Base-by-base conservation (phyloP, 2,797 vertebrate species). In the Austrolebias charrua region DNA sequence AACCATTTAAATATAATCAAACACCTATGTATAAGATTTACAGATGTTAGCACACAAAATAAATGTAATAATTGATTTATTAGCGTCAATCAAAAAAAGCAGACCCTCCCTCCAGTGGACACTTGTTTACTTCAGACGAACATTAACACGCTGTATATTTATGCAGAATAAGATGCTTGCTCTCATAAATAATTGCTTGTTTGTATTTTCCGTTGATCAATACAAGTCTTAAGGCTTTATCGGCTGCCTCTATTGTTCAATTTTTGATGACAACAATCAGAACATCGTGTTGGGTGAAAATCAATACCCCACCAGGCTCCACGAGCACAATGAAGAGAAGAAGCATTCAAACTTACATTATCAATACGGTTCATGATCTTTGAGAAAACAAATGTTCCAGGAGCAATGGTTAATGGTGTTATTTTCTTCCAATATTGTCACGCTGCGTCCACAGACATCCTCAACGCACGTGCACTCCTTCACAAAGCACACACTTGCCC, bases 321-420 rank as follows among this genome's bases (percentile, higher is more conserved):
- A 38, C 19, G 28, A 42, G 31, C 40, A 57, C 65, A 42, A 79
- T 75, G 78, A 83, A 66, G 78, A 80, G 71, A 83, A 90, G 87
- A 85, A 72, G 84, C 83, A 79, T 86, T 86, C 78, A 83, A 86
- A 75, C 88, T 85, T 78, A 66, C 57, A 79, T 87, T 79, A 81
- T 92, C 91, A 86, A 92, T 91, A 89, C 28, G 52, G 86, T 87
- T 91, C 86, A 84, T 83, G 87, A 91, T 91, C 86, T 92, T 85
- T 83, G 84, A 88, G 83, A 83, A 84, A 81, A 88, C 59, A 90
- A 90, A 87, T 83, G 82, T 80, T 90, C 79, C 84, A 88, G 81
- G 80, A 87, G 84, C 84, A 85, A 84, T 82, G 78, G 85, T 88
- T 90, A 90, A 92, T 91, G 33, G 88, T 78, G 81, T 78, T 87